phyloP scores from a whole-genome alignment of 2,797 vertebrate genomes.

The Dendrocincla tyrannina region DNA sequence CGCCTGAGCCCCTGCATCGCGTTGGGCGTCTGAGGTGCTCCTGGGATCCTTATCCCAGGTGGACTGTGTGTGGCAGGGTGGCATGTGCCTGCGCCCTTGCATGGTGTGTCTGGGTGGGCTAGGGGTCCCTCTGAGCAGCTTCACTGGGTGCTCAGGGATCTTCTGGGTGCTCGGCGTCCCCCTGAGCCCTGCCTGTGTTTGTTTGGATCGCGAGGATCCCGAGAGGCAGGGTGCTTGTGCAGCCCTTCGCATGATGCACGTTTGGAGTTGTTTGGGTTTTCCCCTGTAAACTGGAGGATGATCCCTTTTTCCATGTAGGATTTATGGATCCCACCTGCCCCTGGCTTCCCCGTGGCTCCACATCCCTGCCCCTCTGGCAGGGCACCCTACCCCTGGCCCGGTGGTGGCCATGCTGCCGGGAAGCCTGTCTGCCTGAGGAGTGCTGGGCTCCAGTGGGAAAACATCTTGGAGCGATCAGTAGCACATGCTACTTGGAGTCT shows the following conservation, averaged over 20 bases:
- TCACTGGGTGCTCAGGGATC: neutral
- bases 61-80: rapidly evolving
- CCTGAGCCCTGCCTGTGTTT: rapidly evolving
- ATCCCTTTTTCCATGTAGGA: neutral
- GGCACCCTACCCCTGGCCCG: neutral
- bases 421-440: neutral
- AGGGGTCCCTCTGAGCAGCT: neutral
- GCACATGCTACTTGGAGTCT: slow-evolving; percentile 67
- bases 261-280: neutral
- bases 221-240: rapidly evolving
- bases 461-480: slow-evolving; percentile 66
- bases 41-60: neutral
- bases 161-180: neutral
- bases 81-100: neutral
- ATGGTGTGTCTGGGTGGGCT: too few species aligned
- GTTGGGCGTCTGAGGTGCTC: neutral
- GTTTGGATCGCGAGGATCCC: rapidly evolving
- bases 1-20: rapidly evolving
- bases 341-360: rapidly evolving
- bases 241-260: rapidly evolving
- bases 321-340: neutral
- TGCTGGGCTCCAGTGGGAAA: neutral
- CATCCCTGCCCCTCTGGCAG: neutral
- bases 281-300: neutral
- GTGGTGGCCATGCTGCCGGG: neutral